Evolutionary conservation across 2,797 vertebrate species (phyloP).

Genomic region (Poecilia velifera): DNA sequence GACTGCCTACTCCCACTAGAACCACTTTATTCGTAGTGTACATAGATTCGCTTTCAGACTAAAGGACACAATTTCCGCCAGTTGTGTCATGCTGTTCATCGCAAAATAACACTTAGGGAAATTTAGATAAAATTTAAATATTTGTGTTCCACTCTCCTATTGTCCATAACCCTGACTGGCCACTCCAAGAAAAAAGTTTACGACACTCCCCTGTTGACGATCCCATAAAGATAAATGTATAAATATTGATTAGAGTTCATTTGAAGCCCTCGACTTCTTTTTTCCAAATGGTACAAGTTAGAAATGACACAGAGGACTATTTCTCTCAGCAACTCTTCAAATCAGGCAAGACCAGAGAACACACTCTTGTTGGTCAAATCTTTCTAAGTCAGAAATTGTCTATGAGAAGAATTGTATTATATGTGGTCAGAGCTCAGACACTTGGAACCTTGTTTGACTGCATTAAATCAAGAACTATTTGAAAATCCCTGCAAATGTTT

Average conservation of each 20-base stretch:
- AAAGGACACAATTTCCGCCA: no score
- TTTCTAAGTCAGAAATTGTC: neutral
- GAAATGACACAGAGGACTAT: neutral
- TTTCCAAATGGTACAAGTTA: neutral
- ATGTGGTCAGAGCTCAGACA: neutral
- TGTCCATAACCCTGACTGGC: no score
- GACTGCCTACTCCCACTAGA: no score
- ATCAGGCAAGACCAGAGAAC: neutral
- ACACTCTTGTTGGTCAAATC: neutral
- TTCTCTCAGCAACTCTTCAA: neutral
- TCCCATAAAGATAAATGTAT: neutral
- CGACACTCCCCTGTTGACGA: neutral
- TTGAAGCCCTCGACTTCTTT: neutral
- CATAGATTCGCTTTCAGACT: no score
- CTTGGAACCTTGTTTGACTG: neutral
- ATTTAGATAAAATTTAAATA: no score
- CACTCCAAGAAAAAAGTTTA: no score
- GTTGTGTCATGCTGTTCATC: no score
- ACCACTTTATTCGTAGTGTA: no score
- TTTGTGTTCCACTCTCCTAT: no score
- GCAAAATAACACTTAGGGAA: no score
- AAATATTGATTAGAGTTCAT: neutral
- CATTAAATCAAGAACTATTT: neutral
- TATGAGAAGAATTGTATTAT: neutral
- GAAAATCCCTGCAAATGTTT: neutral